Base-by-base conservation (phyloP, 2,113 vertebrate genomes). In the Pycnonotus jocosus region DNA sequence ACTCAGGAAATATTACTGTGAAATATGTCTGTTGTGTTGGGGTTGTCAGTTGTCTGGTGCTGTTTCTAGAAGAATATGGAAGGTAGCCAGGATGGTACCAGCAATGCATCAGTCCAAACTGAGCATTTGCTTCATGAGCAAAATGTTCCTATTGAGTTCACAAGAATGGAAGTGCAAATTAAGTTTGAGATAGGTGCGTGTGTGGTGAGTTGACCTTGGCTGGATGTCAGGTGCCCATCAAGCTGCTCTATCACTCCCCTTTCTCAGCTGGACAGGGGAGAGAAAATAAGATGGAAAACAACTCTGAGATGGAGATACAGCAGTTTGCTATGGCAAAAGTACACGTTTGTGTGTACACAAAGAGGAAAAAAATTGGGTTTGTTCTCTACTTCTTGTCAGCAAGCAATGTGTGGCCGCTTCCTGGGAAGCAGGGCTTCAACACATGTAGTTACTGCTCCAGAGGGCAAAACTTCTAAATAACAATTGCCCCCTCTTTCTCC, bases 1-100 rank as follows among this genome's bases (percentile, higher is more conserved):
- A 64, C 92, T 95, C 88, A 92, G 94, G 95, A 97, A 92, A 89
- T 7, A 10, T 28, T 69, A 64, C 70, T 91, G 84, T 93, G 81
- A 93, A 71, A 78, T 68, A 15, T 20, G n/a, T 91, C 44, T 88
- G 23, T 88, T 81, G 6, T 20, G 53, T 64, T 73, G 51, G 73
- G 33, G 56, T 71, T 81, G 78, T 76, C n/a, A 47, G 24, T 74
- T 81, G 37, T 81, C 70, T 68, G 57, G 53, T 64, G 53, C 37
- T 53, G 44, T 91, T 94, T 79, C 64, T 86, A 71, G 68, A 83
- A 62, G 62, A 66, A 22, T 51, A 31, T 21, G 21, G 33, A 77
- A 69, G 51, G 24, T 40, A 76, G 45, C 37, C 42, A 80, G 38
- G 27, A 37, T 56, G 82, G 44, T 58, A 56, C 22, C 44, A 78